phyloP scores from a whole-genome alignment of 2,797 vertebrate species.

The Tachyglossus aculeatus region DNA sequence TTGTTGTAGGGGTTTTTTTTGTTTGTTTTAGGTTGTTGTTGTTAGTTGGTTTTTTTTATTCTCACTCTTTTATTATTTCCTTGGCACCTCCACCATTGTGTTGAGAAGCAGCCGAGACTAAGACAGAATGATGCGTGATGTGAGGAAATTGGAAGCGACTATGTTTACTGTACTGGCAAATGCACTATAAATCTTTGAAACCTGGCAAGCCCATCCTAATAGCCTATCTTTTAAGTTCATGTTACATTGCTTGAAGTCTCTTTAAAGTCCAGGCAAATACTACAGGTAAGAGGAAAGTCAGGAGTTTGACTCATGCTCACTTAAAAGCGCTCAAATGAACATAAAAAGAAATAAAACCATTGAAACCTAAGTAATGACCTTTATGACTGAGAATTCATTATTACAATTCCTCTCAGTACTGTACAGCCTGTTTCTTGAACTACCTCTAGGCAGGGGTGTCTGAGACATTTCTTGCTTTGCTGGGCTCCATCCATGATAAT shows the following conservation, averaged over 20 bases:
- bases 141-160: conserved; percentile 16
- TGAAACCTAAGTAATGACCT: too few relatives aligned
- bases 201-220: not conserved
- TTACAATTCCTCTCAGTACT: too few relatives aligned
- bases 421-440: too few relatives aligned
- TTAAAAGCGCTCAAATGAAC: too few relatives aligned
- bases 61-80: conserved; percentile 20
- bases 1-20: not conserved
- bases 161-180: not conserved
- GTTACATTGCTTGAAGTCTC: not conserved
- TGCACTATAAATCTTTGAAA: not conserved
- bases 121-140: conserved; percentile 7
- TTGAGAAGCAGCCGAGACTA: conserved; percentile 7
- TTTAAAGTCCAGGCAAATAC: not conserved
- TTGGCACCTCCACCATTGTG: conserved; percentile 7
- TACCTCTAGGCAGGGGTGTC: too few relatives aligned
- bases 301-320: too few relatives aligned
- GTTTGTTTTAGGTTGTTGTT: not conserved
- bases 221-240: conserved; percentile 3
- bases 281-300: not conserved
- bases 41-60: not conserved
- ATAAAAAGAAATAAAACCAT: too few relatives aligned
- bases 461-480: too few relatives aligned
- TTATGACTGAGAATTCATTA: too few relatives aligned
- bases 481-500: too few relatives aligned